A percentile compares a stretch with the other conserved stretches of the same genome.
These are phyloP conservation scores for Ptiloglossa arizonensis DNA, from an alignment of 1,140 invertebrate genomes.

Conservation along the genomic window DNA sequence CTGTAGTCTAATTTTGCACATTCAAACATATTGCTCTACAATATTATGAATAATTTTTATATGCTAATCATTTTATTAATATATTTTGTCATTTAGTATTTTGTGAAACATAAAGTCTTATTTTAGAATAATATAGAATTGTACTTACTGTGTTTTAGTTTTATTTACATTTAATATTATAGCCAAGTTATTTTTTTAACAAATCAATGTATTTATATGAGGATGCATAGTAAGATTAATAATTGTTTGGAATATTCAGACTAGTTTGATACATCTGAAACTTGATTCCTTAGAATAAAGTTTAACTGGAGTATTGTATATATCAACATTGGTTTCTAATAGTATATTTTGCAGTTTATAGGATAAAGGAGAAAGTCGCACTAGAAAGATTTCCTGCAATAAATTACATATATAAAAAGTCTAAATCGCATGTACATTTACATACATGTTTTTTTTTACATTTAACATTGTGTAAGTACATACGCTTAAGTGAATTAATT, in stretches of 20 bases:
- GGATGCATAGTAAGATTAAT: slow-evolving; percentile 26
- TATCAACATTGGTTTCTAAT: not conserved
- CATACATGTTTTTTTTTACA: slow-evolving; percentile 29
- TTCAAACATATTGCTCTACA: slow-evolving; percentile 46
- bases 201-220: slow-evolving; percentile 22
- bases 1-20: slow-evolving; percentile 52
- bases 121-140: slow-evolving; percentile 13
- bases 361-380: slow-evolving; percentile 10
- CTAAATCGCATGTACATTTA: slow-evolving; percentile 33
- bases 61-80: slow-evolving; percentile 41
- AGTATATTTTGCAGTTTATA: not conserved
- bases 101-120: slow-evolving; percentile 16
- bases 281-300: not conserved
- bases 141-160: slow-evolving; percentile 41
- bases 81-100: slow-evolving; percentile 10
- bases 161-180: slow-evolving; percentile 15
- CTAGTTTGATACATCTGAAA: slow-evolving; percentile 5
- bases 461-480: slow-evolving; percentile 56
- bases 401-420: slow-evolving; percentile 22
- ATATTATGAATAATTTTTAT: slow-evolving; percentile 41
- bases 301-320: not conserved
- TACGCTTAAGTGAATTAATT: slow-evolving; percentile 56
- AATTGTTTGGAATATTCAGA: slow-evolving; percentile 16
- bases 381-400: not conserved
- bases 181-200: slow-evolving; percentile 9